Percentiles rank a stretch among this genome's conserved stretches.
phyloP scores from a whole-genome alignment of 2,888 invertebrate species.

The Coleophora flavipennella region DNA sequence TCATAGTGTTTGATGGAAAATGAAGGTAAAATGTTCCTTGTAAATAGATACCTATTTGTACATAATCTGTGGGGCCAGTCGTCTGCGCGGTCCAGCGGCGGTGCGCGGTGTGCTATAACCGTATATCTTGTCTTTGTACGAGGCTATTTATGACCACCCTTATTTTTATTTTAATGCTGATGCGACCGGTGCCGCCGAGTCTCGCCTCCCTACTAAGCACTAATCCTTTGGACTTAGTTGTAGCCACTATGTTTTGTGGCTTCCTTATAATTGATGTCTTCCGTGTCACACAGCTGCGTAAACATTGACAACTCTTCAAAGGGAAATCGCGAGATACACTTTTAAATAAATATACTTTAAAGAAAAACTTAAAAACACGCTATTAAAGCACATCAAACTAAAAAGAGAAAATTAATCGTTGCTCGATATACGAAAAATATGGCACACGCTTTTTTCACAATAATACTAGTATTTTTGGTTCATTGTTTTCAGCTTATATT shows the following conservation, averaged over 20 bases:
- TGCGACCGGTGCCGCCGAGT: constrained; percentile 63
- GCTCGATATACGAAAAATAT: no score
- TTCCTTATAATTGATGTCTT: not conserved
- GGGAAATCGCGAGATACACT: not conserved
- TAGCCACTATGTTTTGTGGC: not conserved
- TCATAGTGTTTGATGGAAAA: no score
- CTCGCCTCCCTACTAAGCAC: constrained; percentile 36
- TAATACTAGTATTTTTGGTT: no score
- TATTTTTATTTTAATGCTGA: constrained; percentile 74
- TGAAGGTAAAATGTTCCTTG: not conserved
- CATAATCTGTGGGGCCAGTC: constrained; percentile 8
- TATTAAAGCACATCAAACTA: no score
- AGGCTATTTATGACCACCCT: constrained; percentile 62
- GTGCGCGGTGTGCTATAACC: constrained; percentile 47
- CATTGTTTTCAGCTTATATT: no score
- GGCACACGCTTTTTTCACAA: no score
- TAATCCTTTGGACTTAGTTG: constrained; percentile 4
- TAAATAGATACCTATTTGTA: constrained; percentile 4
- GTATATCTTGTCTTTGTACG: constrained; percentile 69
- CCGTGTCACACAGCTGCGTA: not conserved
- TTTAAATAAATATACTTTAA: constrained; percentile 24
- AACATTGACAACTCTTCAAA: not conserved
- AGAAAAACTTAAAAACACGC: no score
- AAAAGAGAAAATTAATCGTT: no score
- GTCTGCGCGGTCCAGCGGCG: constrained; percentile 38